Conservation (phyloP, 2,797 vertebrate genomes). For the Schizopygopsis malacanthus region DNA sequence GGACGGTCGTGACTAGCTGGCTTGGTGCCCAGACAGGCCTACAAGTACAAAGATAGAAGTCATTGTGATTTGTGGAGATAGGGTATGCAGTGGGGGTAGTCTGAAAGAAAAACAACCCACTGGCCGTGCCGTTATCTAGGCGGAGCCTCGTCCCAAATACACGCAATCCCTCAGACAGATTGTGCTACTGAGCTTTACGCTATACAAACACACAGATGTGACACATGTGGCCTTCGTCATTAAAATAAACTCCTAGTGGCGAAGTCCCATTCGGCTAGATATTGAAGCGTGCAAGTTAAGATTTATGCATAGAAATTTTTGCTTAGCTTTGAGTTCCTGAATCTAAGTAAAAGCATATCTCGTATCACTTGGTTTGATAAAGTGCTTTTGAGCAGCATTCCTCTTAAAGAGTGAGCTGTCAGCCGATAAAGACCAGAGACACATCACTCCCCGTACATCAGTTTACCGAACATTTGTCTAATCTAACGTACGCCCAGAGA, state of each 20-base stretch:
- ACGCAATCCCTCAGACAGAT: conserved; percentile 45
- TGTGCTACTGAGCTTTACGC: conserved; percentile 44
- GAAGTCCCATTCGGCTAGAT: not conserved
- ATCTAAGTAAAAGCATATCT: not conserved
- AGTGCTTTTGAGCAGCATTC: conserved; percentile 24
- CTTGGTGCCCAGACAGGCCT: conserved; percentile 36
- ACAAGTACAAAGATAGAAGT: conserved; percentile 55
- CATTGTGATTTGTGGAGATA: conserved; percentile 59
- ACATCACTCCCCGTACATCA: not conserved
- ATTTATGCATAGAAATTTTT: not conserved
- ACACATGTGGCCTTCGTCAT: conserved; percentile 68
- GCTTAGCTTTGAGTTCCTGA: not conserved
- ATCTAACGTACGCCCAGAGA: not conserved
- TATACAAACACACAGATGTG: conserved; percentile 68
- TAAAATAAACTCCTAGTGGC: conserved; percentile 37
- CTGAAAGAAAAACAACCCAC: conserved; percentile 68
- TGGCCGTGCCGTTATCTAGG: conserved; percentile 54
- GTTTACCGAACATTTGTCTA: conserved; percentile 8
- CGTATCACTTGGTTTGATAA: conserved; percentile 2
- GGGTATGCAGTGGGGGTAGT: conserved; percentile 50
- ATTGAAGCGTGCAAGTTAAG: not conserved
- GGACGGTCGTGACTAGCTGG: conserved; percentile 40
- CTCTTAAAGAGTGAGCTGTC: conserved; percentile 12
- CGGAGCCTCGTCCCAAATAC: conserved; percentile 28
- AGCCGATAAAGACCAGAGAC: conserved; percentile 34